These are phyloP conservation scores for Parauchenoglanis punctatus DNA, from an alignment of 2,797 vertebrate genomes.

Conservation along the genomic window DNA sequence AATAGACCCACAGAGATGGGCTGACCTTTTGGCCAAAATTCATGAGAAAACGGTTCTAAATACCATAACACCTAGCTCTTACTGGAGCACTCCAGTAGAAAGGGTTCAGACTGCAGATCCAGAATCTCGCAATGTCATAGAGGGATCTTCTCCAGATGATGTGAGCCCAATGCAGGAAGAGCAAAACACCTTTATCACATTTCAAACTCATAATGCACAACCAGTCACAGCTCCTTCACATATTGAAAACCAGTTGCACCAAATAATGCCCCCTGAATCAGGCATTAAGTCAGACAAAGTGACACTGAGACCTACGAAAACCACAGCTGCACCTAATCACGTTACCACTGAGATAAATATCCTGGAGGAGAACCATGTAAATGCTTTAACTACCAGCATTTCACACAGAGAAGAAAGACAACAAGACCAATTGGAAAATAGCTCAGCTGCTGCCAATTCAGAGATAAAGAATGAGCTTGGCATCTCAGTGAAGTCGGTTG, in stretches of 20 bases:
- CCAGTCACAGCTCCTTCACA: conserved; percentile 37
- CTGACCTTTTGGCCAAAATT: conserved; percentile 88
- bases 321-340: conserved; percentile 55
- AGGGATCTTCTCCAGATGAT: conserved; percentile 79
- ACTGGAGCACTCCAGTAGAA: conserved; percentile 16
- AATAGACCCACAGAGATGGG: conserved; percentile 90
- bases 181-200: conserved; percentile 56
- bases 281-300: conserved; percentile 49
- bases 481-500: conserved; percentile 21
- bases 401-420: conserved; percentile 36
- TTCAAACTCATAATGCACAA: conserved; percentile 44
- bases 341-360: conserved; percentile 42
- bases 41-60: conserved; percentile 78
- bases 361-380: conserved; percentile 38
- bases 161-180: conserved; percentile 66
- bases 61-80: conserved; percentile 49
- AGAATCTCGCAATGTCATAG: conserved; percentile 47
- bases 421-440: conserved; percentile 38
- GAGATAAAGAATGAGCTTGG: conserved; percentile 37
- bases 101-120: conserved; percentile 38
- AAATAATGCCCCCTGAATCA: conserved; percentile 48
- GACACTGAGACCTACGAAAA: conserved; percentile 27
- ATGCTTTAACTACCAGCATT: conserved; percentile 37
- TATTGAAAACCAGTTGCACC: conserved; percentile 34
- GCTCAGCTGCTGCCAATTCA: conserved; percentile 23